Percentiles rank a stretch among this genome's conserved stretches.
phyloP scores from a whole-genome alignment of 2,797 vertebrate species.

The Glossophaga mutica region DNA sequence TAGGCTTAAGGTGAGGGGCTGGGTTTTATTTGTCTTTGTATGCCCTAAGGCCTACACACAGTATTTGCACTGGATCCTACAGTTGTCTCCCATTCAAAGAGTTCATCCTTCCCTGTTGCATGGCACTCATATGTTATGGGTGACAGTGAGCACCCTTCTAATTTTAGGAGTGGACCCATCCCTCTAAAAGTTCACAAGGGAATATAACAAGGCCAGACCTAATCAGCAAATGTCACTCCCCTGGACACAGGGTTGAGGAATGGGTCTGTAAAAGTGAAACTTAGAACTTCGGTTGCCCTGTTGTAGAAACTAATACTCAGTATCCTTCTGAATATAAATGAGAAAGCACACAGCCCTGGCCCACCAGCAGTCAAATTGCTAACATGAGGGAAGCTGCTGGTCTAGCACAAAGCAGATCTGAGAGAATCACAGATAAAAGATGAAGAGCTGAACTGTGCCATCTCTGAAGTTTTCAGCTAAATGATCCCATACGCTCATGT shows the following conservation, averaged over 20 bases:
- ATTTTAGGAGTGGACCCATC: neutral
- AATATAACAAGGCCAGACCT: neutral
- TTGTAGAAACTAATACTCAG: neutral
- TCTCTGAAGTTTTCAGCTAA: neutral
- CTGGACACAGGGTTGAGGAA: neutral
- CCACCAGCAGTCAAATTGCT: neutral
- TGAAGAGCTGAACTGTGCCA: neutral
- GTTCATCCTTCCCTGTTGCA: neutral
- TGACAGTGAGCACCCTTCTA: neutral
- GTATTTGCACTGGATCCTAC: neutral
- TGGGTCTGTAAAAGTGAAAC: neutral
- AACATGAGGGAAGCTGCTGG: neutral
- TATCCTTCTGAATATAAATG: neutral
- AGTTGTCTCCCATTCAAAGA: neutral
- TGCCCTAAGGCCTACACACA: neutral
- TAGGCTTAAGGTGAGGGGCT: neutral
- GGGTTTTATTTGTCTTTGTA: neutral
- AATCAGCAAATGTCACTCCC: neutral
- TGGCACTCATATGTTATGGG: neutral
- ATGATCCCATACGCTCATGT: rapidly evolving
- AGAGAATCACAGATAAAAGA: neutral
- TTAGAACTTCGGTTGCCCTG: neutral
- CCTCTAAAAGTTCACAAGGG: neutral
- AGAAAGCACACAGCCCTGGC: neutral
- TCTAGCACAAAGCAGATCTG: neutral